Conservation (phyloP, 2,888 invertebrate species). For the Antheraea yamamai region DNA sequence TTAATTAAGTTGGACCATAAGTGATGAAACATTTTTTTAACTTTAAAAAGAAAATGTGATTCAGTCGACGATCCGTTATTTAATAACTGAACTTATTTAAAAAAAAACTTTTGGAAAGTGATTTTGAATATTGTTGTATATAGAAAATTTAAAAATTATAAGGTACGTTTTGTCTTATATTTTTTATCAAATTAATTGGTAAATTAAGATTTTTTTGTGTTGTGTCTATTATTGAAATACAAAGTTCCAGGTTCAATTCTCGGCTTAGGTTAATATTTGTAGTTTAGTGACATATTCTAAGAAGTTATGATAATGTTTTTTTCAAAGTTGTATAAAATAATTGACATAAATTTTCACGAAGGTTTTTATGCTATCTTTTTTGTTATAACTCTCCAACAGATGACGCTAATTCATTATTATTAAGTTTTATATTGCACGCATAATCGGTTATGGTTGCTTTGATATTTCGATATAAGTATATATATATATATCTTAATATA, state of each 20-base stretch:
- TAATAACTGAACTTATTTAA: conserved; percentile 36
- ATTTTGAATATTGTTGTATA: conserved; percentile 39
- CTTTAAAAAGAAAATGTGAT: conserved; percentile 73
- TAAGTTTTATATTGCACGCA: too few relatives aligned
- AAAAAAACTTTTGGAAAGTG: conserved; percentile 40
- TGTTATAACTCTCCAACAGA: too few relatives aligned
- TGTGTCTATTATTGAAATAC: neutral
- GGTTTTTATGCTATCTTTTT: too few relatives aligned
- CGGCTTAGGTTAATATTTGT: neutral
- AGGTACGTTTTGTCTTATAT: conserved; percentile 40
- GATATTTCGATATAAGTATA: neutral
- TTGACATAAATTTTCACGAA: too few relatives aligned
- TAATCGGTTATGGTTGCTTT: neutral
- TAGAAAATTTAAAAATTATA: conserved; percentile 46
- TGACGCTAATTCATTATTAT: too few relatives aligned
- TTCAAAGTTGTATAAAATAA: too few relatives aligned
- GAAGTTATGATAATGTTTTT: neutral
- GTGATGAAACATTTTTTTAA: conserved; percentile 74
- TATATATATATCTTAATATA: too few relatives aligned
- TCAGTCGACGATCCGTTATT: conserved; percentile 62
- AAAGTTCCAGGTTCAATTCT: neutral
- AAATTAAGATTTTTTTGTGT: neutral
- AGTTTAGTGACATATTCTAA: neutral
- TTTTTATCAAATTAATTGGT: conserved; percentile 10
- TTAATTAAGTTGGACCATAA: conserved; percentile 34